phyloP scores from a whole-genome alignment of 2,797 vertebrate genomes.

The Aythya fuligula region DNA sequence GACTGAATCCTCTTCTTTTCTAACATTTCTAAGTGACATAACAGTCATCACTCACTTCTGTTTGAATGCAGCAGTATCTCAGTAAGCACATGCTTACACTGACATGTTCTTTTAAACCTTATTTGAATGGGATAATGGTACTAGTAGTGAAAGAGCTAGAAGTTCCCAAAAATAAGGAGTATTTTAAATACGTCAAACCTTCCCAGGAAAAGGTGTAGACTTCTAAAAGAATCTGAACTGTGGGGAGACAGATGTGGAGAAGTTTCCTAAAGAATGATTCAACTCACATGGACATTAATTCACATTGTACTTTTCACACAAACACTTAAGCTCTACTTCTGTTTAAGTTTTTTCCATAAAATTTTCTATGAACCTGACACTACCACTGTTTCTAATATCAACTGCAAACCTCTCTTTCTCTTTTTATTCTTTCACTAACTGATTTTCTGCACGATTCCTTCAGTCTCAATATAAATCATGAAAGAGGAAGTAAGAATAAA shows the following conservation, averaged over 20 bases:
- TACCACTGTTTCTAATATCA: background rate
- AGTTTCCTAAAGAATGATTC: background rate
- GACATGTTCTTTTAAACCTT: background rate
- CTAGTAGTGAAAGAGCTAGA: background rate
- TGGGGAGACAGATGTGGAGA: background rate
- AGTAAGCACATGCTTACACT: background rate
- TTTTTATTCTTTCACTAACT: background rate
- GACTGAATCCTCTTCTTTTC: too few relatives aligned
- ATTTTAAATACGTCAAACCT: background rate
- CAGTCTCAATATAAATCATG: background rate
- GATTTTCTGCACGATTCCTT: background rate
- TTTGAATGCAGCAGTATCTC: background rate
- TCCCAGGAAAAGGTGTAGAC: background rate
- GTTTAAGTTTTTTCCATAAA: background rate
- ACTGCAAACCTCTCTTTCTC: background rate
- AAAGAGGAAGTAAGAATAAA: background rate
- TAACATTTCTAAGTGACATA: background rate
- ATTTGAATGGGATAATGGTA: background rate
- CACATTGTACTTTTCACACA: background rate
- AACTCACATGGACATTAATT: background rate
- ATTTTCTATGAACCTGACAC: background rate
- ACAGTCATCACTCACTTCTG: background rate
- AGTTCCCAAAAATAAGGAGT: background rate
- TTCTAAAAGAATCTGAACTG: background rate
- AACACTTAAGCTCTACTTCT: background rate